Evolutionary conservation across 2,797 vertebrate species (phyloP).

Genomic region (Astyanax mexicanus): DNA sequence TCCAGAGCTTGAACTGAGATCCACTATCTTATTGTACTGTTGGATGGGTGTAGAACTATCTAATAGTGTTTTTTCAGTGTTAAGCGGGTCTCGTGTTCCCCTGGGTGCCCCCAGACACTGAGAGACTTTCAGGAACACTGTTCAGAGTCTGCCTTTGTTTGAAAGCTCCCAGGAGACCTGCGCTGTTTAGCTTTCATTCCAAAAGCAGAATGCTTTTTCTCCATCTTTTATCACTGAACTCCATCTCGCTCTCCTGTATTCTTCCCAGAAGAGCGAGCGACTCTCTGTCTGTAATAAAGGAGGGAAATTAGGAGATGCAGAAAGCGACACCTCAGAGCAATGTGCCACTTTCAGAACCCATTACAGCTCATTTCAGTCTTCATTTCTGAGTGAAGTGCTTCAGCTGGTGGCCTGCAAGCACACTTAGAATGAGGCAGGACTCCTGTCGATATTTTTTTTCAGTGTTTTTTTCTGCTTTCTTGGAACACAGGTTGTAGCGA

Average conservation of each 20-base stretch:
- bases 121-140: not conserved
- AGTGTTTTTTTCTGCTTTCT: not conserved
- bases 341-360: not conserved
- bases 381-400: not conserved
- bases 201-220: not conserved
- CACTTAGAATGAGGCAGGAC: not conserved
- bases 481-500: not conserved
- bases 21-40: not conserved
- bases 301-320: constrained; percentile 13
- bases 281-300: not conserved
- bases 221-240: not conserved
- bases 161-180: not conserved
- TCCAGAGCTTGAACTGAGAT: not conserved
- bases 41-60: not conserved
- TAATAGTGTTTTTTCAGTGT: not conserved
- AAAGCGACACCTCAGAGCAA: constrained; percentile 5
- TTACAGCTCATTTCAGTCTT: constrained; percentile 6
- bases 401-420: not conserved
- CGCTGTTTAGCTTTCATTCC: not conserved
- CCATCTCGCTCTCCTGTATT: not conserved
- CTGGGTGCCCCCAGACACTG: not conserved
- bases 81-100: not conserved
- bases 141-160: constrained; percentile 10
- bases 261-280: not conserved
- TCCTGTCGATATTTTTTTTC: not conserved